Evolutionary conservation across 2,797 vertebrate genomes (phyloP).

Genomic region (Neomorphus geoffroyi): DNA sequence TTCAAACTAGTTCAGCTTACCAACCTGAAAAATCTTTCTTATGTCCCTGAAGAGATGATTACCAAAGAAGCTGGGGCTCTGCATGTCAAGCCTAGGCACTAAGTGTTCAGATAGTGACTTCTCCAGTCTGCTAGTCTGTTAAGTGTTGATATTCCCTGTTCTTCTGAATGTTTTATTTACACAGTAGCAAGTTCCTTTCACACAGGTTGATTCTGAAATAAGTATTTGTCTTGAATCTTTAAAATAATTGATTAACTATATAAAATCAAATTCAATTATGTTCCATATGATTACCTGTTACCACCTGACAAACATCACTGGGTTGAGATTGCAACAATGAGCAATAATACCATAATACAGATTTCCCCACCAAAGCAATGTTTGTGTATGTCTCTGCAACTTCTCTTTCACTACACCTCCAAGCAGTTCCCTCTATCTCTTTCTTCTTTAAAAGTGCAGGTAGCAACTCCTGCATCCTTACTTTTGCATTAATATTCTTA

Average conservation of each 20-base stretch:
- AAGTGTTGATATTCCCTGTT: neutral
- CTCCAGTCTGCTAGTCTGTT: neutral
- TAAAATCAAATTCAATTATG: neutral
- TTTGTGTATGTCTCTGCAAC: neutral
- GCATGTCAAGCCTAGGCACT: neutral
- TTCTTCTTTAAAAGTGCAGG: fast-evolving
- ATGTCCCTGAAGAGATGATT: neutral
- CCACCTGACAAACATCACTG: neutral
- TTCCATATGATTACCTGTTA: neutral
- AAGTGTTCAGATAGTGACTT: neutral
- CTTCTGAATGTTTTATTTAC: neutral
- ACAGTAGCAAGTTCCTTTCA: neutral
- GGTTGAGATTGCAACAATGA: neutral
- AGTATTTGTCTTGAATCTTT: neutral
- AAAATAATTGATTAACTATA: neutral
- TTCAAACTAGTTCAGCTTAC: neutral
- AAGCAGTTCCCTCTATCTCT: neutral
- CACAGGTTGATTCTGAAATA: neutral
- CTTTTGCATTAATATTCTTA: neutral
- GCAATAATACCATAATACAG: neutral
- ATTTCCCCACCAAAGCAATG: neutral
- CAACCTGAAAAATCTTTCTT: neutral
- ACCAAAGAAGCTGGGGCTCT: neutral
- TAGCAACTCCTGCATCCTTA: neutral
- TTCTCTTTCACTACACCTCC: neutral